phyloP scores from a whole-genome alignment of 2,888 invertebrate species.

The Girardia tigrina region DNA sequence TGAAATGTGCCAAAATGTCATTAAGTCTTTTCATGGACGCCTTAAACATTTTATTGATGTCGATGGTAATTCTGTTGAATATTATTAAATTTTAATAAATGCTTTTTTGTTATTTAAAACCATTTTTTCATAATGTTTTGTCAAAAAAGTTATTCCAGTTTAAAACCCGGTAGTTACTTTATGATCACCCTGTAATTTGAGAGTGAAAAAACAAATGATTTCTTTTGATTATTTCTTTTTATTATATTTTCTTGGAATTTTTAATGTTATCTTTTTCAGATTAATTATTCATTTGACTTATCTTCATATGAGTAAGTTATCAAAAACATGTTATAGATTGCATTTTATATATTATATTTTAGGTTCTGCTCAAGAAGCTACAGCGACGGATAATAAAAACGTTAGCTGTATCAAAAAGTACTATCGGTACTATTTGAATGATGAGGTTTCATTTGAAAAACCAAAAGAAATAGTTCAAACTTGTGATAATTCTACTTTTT shows the following conservation, averaged over 20 bases:
- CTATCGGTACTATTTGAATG: not conserved
- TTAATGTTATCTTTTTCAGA: not conserved
- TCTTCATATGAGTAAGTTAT: not conserved
- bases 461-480: not conserved
- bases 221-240: no score
- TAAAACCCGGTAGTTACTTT: no score
- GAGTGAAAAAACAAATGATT: no score
- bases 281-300: not conserved
- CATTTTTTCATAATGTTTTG: no score
- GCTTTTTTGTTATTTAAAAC: no score
- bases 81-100: no score
- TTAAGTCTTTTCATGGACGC: no score
- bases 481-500: not conserved
- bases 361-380: conserved; percentile 3
- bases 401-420: not conserved
- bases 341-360: not conserved
- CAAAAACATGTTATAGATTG: not conserved
- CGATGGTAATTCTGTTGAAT: no score
- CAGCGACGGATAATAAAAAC: conserved; percentile 1
- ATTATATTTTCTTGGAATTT: not conserved
- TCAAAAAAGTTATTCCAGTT: no score
- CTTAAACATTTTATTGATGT: no score
- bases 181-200: no score
- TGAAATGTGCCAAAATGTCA: no score
- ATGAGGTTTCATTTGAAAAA: not conserved